These are phyloP conservation scores for Heptranchias perlo DNA, from an alignment of 2,113 vertebrate genomes.

Conservation along the genomic window DNA sequence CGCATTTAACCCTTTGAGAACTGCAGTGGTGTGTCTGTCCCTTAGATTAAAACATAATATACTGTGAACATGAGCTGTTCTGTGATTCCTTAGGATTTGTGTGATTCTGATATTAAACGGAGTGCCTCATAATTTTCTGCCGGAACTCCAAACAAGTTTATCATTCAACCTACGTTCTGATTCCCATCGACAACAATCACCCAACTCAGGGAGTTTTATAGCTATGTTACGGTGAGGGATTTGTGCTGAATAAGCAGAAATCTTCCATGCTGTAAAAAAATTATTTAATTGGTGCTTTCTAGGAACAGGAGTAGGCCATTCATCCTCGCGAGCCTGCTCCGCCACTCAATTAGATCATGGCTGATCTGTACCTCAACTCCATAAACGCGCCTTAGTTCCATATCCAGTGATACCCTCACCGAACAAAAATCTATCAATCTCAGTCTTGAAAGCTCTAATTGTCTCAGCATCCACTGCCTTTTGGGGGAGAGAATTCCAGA, in stretches of 20 bases:
- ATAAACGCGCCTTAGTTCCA: neutral
- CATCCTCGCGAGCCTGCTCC: neutral
- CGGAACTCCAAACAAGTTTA: neutral
- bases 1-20: slow-evolving; percentile 2
- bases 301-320: neutral
- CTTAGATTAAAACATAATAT: neutral
- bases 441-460: neutral
- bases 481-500: neutral
- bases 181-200: neutral
- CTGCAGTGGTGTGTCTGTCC: neutral
- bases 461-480: neutral
- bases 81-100: too few relatives aligned
- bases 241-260: neutral
- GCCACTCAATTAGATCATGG: neutral
- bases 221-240: neutral
- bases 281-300: neutral
- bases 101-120: neutral
- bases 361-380: neutral
- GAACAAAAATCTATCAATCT: neutral
- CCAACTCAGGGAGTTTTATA: neutral
- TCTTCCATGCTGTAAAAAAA: neutral
- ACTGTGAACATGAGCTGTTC: neutral
- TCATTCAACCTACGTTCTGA: neutral
- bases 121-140: neutral
- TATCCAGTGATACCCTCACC: neutral